These are phyloP conservation scores for Drosophila atroscutellata DNA, from an alignment of 2,888 invertebrate genomes.

Conservation along the genomic window DNA sequence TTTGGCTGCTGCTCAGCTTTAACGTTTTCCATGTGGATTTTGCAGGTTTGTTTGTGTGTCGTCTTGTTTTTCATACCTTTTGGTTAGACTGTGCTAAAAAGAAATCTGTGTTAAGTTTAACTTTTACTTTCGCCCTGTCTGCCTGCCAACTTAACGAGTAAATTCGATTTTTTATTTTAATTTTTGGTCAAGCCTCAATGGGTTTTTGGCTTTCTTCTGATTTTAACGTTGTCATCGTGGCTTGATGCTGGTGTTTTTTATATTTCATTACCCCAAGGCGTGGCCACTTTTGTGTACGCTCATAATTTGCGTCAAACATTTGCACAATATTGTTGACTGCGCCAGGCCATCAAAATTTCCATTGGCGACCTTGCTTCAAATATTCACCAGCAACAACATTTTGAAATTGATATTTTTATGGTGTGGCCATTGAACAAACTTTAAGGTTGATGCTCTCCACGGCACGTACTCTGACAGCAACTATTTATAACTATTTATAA, in stretches of 20 bases:
- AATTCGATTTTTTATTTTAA: conserved; percentile 18
- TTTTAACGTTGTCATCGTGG: conserved; percentile 44
- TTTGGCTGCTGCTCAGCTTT: conserved; percentile 45
- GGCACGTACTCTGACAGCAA: conserved; percentile 38
- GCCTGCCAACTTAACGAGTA: conserved; percentile 44
- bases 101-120: conserved; percentile 57
- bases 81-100: conserved; percentile 50
- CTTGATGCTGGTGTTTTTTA: conserved; percentile 12
- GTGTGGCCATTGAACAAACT: conserved; percentile 27
- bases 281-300: conserved; percentile 40
- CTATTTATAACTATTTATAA: conserved; percentile 45
- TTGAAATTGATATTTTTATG: conserved; percentile 37
- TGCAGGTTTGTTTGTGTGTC: conserved; percentile 74
- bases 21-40: conserved; percentile 61
- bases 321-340: conserved; percentile 50
- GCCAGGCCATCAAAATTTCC: conserved; percentile 18
- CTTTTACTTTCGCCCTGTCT: conserved; percentile 73
- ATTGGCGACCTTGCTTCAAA: conserved; percentile 53
- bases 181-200: conserved; percentile 51
- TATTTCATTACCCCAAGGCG: conserved; percentile 31
- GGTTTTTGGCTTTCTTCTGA: conserved; percentile 58
- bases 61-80: neutral
- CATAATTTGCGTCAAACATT: conserved; percentile 53
- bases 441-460: conserved; percentile 53
- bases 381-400: conserved; percentile 33